Evolutionary conservation across 1,140 invertebrate species (phyloP).

Genomic region (Pseudobourletiella spinata): DNA sequence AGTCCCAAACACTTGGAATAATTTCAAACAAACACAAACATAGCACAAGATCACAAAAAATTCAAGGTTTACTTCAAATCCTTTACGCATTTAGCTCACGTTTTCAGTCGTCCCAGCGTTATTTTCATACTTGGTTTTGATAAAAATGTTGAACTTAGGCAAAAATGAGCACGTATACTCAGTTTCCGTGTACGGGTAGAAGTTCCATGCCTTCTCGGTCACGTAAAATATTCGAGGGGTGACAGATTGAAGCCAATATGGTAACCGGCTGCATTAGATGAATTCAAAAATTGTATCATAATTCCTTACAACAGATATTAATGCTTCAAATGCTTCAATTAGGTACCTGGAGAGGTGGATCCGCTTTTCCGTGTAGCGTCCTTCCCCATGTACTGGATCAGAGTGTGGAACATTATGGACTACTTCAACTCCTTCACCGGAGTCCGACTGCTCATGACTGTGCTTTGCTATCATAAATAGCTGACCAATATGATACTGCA

Average conservation of each 20-base stretch:
- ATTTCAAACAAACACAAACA: constrained; percentile 5
- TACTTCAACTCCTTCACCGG: constrained; percentile 86
- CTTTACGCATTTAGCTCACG: constrained; percentile 48
- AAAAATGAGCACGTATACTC: constrained; percentile 66
- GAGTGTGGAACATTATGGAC: constrained; percentile 70
- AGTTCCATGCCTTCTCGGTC: constrained; percentile 91
- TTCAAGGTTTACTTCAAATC: too few relatives aligned
- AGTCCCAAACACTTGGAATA: constrained; percentile 62
- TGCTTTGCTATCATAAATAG: constrained; percentile 91
- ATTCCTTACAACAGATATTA: too few relatives aligned
- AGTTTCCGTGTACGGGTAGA: constrained; percentile 70
- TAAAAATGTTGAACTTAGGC: constrained; percentile 75
- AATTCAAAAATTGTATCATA: too few relatives aligned
- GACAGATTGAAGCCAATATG: constrained; percentile 77
- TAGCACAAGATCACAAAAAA: too few relatives aligned
- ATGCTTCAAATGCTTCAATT: background rate
- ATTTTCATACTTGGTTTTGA: constrained; percentile 82
- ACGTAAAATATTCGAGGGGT: constrained; percentile 86
- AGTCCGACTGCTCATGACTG: constrained; percentile 78
- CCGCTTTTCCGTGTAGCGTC: constrained; percentile 84
- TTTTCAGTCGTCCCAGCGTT: constrained; percentile 81
- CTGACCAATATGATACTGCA: constrained; percentile 81
- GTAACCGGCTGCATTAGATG: constrained; percentile 67
- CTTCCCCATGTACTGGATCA: constrained; percentile 68
- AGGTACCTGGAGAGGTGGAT: constrained; percentile 77